Base-by-base conservation (phyloP, 2,888 invertebrate genomes). In the Eugnorisma glareosa region DNA sequence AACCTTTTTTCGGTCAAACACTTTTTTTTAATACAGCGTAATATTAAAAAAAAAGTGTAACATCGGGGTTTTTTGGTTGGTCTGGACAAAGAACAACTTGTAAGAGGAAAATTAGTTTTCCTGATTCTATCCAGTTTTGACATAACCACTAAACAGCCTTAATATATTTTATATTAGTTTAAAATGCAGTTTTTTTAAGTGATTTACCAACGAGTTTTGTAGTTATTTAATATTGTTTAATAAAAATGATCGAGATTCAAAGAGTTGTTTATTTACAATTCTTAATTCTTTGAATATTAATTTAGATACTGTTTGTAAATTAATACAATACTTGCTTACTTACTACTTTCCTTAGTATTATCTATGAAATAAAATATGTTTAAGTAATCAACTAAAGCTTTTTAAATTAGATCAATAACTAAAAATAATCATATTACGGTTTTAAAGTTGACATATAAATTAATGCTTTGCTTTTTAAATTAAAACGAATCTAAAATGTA, bases 101-200 rank as follows among this genome's bases (percentile, higher is more conserved):
- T 57, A 28, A 21, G 21, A 59, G 21, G 10, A 21, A 31, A 59
- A 10, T 31, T 24, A 48, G n/a, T 74, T 78, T 78, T 82, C 74
- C 82, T 74, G 48, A 40, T 28, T 64, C 11, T 1, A 64, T 45
- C 31, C 13, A 64, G 31, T 48, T 51, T 40, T 64, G 37, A 31
- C 1, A 31, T n/a, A 45, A 54, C 18, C 3, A 63, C 10, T n/a
- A 5, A 24, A 43, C 10, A 28, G 18, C 2, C 18, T 73, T n/a
- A 51, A 37, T 54, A 57, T 57, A 28, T 15, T 51, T 51, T 51
- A 1, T 51, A 24, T 7, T 48, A 7, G 7, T 48, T 48, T 51
- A 51, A 0, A n/a, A 13, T 54, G 18, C 59, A 28, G 28, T 6
- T 57, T 28, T 28, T n/a, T 57, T 28, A 31, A 59, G 59, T 35